Percentiles rank a stretch among this genome's conserved stretches.
phyloP scores from a whole-genome alignment of 2,888 invertebrate genomes.

The Teleiodes luculella region DNA sequence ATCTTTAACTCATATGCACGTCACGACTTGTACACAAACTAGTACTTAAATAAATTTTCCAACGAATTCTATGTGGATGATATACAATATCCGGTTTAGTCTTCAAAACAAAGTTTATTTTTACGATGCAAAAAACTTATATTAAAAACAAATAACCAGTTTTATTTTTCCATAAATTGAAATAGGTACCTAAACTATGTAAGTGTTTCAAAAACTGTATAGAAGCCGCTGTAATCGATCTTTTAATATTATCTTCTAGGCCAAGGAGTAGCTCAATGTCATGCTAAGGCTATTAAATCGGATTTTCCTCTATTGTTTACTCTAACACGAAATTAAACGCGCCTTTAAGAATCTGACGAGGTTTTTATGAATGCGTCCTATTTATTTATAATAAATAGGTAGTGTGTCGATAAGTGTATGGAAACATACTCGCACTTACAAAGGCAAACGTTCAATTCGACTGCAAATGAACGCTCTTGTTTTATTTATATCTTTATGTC shows the following conservation, averaged over 20 bases:
- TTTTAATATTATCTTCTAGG: conserved; percentile 6
- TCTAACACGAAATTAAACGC: background rate
- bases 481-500: background rate
- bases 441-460: conserved; percentile 13
- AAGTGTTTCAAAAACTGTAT: too few relatives aligned
- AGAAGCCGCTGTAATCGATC: background rate
- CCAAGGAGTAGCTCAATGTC: conserved; percentile 12
- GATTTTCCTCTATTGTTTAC: background rate
- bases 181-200: too few relatives aligned
- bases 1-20: background rate
- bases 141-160: too few relatives aligned
- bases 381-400: background rate
- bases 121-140: too few relatives aligned
- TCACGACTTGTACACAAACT: background rate
- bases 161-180: too few relatives aligned
- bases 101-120: too few relatives aligned
- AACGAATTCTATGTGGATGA: background rate
- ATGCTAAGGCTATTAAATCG: background rate
- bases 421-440: conserved; percentile 12
- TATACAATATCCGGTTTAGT: too few relatives aligned
- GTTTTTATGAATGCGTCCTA: background rate
- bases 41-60: too few relatives aligned
- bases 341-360: background rate
- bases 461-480: background rate
- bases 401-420: conserved; percentile 17